Conservation (phyloP, 2,797 vertebrate species). For the Rhinophrynus dorsalis region DNA sequence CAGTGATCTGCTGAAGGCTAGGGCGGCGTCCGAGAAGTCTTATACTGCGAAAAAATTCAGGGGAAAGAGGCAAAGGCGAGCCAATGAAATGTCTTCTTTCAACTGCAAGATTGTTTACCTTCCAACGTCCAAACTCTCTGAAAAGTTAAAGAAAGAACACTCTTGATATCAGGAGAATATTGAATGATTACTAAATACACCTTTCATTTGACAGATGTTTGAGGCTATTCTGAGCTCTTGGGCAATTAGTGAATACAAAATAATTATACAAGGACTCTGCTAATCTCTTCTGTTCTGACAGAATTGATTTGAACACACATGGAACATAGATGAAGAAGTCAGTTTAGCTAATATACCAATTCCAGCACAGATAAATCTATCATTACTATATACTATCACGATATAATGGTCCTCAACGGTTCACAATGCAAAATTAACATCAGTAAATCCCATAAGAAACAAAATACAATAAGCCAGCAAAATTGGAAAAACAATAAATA, state of each 20-base stretch:
- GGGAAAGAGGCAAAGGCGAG: slow-evolving; percentile 87
- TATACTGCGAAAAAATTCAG: slow-evolving; percentile 93
- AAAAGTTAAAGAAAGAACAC: slow-evolving; percentile 59
- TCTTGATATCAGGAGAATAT: slow-evolving; percentile 39
- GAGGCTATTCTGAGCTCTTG: background rate
- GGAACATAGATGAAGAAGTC: background rate
- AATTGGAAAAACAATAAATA: background rate
- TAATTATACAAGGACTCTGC: background rate
- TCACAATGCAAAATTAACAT: no score
- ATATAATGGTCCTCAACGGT: background rate
- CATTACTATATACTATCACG: no score
- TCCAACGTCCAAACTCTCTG: slow-evolving; percentile 98
- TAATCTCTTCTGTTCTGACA: background rate
- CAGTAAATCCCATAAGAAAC: no score
- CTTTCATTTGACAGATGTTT: background rate
- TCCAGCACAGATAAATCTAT: background rate
- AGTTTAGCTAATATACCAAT: background rate
- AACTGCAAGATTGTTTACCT: slow-evolving; percentile 95
- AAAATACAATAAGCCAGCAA: background rate
- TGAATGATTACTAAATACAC: background rate
- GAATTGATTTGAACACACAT: background rate
- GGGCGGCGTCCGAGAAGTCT: slow-evolving; percentile 88
- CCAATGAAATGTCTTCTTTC: slow-evolving; percentile 91
- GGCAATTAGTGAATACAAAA: slow-evolving; percentile 1
- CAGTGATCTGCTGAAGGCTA: slow-evolving; percentile 88